Evolutionary conservation across 2,797 vertebrate genomes (phyloP), one percentile per base, ranked within the genome.

Genomic region (Xerus rutilus): DNA sequence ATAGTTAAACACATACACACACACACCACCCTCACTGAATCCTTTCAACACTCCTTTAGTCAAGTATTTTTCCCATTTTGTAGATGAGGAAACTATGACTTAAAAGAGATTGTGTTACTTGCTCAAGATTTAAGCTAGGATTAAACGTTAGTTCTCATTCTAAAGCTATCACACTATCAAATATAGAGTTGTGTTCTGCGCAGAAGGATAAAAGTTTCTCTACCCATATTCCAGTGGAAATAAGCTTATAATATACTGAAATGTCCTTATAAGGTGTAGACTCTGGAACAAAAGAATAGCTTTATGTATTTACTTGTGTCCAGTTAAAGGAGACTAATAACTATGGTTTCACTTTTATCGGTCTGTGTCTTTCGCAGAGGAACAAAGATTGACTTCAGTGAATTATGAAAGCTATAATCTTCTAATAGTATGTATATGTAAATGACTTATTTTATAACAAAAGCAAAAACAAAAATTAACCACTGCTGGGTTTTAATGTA

Each of bases 361-460:
- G 74, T 2, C 13, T 39, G 1, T n/a, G 15, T 84, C 20, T 86
- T 28, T 35, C 69, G 77, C 1, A 88, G 89, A 88, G 45, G 23
- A 85, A 45, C 4, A 1, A 74, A 94, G 32, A 91, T 57, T 43
- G 28, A 77, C 5, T 25, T 78, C 11, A 39, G 14, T 52, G 21
- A 92, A 89, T 82, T 89, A 84, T 52, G 73, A 65, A 95, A 93
- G 43, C 21, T 82, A 79, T 20, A 62, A 28, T 94, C 49, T 47
- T 90, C 15, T 54, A 79, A 83, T 8, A 62, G 20, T 92, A 72
- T 88, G 93, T 95, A 89, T 28, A 25, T 72, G 72, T 84, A 92
- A 82, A 81, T 89, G 18, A 96, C 90, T 92, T 86, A 85, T 45
- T 32, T 93, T 92, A 95, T 86, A 88, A 79, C 83, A 85, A 89